phyloP scores from a whole-genome alignment of 2,797 vertebrate genomes.

The Phataginus tetradactyla region DNA sequence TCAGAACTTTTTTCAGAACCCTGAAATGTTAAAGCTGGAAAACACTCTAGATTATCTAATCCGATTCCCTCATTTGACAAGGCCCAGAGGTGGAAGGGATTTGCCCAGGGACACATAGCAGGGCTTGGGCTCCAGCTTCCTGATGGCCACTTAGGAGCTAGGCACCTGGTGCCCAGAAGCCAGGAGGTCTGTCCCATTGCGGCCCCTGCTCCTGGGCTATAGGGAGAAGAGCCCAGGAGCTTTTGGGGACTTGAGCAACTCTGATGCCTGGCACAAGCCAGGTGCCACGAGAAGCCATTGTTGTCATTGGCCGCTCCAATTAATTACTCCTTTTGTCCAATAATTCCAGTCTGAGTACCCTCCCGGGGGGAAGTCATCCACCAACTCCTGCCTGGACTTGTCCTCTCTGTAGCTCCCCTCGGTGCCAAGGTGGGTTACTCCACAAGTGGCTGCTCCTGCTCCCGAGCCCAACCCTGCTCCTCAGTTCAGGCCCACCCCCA shows the following conservation, averaged over 20 bases:
- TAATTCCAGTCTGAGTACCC: slow-evolving; percentile 46
- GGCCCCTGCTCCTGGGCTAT: background rate
- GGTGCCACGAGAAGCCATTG: slow-evolving; percentile 21
- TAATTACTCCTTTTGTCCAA: slow-evolving; percentile 40
- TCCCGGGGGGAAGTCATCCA: slow-evolving; percentile 43
- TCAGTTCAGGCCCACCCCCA: background rate
- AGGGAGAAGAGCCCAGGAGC: background rate
- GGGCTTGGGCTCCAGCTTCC: background rate
- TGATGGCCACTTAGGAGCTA: background rate
- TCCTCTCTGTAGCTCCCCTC: slow-evolving; percentile 19
- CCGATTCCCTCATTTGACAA: background rate
- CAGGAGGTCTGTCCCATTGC: background rate
- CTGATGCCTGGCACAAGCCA: background rate
- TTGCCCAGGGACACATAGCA: background rate
- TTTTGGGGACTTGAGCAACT: background rate
- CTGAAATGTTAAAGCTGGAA: background rate
- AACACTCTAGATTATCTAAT: background rate
- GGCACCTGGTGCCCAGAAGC: background rate
- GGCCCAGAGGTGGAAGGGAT: background rate
- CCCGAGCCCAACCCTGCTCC: background rate
- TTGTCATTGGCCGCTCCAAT: slow-evolving; percentile 32
- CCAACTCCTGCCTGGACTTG: slow-evolving; percentile 61
- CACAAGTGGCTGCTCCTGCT: background rate
- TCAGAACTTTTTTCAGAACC: background rate
- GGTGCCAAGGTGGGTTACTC: slow-evolving; percentile 14